Evolutionary conservation across 2,113 vertebrate species (phyloP).

Genomic region (Nesoenas mayeri): DNA sequence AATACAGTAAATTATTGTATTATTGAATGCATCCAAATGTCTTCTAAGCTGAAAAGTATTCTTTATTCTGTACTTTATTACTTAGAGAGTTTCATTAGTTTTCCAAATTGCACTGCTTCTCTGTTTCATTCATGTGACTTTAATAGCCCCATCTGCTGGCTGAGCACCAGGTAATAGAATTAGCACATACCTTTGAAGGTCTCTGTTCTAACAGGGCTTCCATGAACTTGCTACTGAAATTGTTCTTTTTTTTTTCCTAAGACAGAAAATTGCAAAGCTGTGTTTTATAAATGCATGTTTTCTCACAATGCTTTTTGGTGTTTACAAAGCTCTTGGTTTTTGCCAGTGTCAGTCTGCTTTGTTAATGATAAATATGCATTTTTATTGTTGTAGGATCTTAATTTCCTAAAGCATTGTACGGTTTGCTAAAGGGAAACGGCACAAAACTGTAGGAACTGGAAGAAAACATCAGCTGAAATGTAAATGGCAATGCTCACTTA

Average conservation of each 20-base stretch:
- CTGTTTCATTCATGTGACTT: conserved; percentile 46
- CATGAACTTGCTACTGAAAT: neutral
- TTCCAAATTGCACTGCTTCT: conserved; percentile 6
- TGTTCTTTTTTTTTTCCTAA: neutral
- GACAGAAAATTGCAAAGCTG: neutral
- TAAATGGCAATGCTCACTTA: neutral
- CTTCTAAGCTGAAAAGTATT: neutral
- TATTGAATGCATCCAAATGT: neutral
- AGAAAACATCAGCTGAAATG: neutral
- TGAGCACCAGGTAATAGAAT: conserved; percentile 9
- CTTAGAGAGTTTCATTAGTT: conserved; percentile 20
- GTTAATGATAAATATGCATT: neutral
- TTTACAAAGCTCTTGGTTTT: neutral
- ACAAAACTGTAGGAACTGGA: neutral
- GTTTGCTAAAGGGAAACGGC: neutral
- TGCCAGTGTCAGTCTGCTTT: neutral
- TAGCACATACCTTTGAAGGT: neutral
- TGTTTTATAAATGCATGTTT: neutral
- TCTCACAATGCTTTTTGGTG: neutral
- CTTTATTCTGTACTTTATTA: conserved; percentile 9
- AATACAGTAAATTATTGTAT: neutral
- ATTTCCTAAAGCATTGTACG: neutral
- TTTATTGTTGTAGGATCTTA: neutral
- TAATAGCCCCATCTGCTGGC: conserved; percentile 68
- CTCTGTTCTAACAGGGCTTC: conserved; percentile 24